Base-by-base conservation (phyloP, 2,888 invertebrate genomes). In the Sinotaia quadrata region DNA sequence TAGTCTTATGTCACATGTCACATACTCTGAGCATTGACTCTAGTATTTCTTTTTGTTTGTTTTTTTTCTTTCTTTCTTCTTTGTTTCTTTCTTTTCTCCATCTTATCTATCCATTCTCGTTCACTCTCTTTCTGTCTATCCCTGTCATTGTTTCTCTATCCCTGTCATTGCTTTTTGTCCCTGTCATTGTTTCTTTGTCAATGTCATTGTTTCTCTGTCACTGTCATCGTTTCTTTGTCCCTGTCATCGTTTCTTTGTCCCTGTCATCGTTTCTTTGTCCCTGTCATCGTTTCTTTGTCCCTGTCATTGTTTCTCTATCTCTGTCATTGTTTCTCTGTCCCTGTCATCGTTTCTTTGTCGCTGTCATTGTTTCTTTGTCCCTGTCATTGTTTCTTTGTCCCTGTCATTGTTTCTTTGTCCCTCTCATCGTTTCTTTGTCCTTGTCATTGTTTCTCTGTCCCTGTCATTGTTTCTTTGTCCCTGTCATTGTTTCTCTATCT, bases 291-390 rank as follows among this genome's bases (percentile, higher is more conserved):
- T 56, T 34, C 34, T 10, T 8, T 51, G 4, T 10, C 51, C 12
- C 7, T 52, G 29, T 52, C 52, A 31, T 33, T 52, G 29, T 52
- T 33, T 52, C 52, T 52, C 52, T 52, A 15, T 52, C 52, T 52
- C 52, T 24, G 15, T 24, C 27, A 15, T 31, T 52, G 29, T 52
- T 31, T 21, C 24, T 52, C 52, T 21, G 2, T 24, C 27, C 18
- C 24, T 52, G 27, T 51, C 51, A 29, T 8, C 29, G 3, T 51
- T 29, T 51, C 24, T 24, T 15, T 51, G 12, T 51, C 24, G 12
- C 51, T 18, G 27, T 4, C 24, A 10, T 2, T 18, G 27, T 4
- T 15, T 51, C 51, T 12, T 10, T 12, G 5, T 51, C 51, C 29
- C 51, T 51, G 12, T 51, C 51, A 29, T 10, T 51, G 27, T 51